Evolutionary conservation across 2,888 invertebrate genomes (phyloP).

Genomic region (Unio delphinus): DNA sequence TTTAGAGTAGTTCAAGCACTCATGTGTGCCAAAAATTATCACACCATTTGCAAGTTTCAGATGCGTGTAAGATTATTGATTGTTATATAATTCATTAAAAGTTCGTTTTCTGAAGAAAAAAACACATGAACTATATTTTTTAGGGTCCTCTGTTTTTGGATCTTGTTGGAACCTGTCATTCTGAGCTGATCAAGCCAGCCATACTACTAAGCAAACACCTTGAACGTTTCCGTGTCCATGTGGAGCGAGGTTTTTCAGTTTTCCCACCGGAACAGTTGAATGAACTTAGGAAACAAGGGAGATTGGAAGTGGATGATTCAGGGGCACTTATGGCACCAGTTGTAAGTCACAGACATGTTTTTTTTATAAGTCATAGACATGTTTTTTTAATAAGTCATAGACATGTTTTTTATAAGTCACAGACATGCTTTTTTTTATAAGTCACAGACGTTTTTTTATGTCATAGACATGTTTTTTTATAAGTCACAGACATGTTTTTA

Average conservation of each 20-base stretch:
- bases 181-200: slow-evolving; percentile 67
- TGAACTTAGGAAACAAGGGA: slow-evolving; percentile 55
- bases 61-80: too few relatives aligned
- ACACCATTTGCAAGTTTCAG: too few relatives aligned
- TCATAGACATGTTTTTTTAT: slow-evolving; percentile 19
- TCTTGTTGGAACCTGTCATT: slow-evolving; percentile 69
- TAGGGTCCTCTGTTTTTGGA: slow-evolving; percentile 68
- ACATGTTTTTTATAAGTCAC: too few relatives aligned
- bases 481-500: slow-evolving; percentile 7
- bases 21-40: too few relatives aligned
- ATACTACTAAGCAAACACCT: slow-evolving; percentile 65
- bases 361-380: slow-evolving; percentile 17
- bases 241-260: slow-evolving; percentile 63
- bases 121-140: slow-evolving; percentile 1
- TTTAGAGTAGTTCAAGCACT: too few relatives aligned
- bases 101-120: too few relatives aligned
- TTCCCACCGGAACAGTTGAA: slow-evolving; percentile 70
- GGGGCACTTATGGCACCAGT: slow-evolving; percentile 52
- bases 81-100: too few relatives aligned
- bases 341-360: slow-evolving; percentile 24
- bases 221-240: slow-evolving; percentile 57
- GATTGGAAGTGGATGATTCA: slow-evolving; percentile 59
- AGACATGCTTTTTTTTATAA: slow-evolving; percentile 24
- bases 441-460: slow-evolving; percentile 8
- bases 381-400: slow-evolving; percentile 27